Evolutionary conservation across 2,888 invertebrate genomes (phyloP), one percentile per base, ranked within the genome.

Genomic region (Deroplatys truncata): DNA sequence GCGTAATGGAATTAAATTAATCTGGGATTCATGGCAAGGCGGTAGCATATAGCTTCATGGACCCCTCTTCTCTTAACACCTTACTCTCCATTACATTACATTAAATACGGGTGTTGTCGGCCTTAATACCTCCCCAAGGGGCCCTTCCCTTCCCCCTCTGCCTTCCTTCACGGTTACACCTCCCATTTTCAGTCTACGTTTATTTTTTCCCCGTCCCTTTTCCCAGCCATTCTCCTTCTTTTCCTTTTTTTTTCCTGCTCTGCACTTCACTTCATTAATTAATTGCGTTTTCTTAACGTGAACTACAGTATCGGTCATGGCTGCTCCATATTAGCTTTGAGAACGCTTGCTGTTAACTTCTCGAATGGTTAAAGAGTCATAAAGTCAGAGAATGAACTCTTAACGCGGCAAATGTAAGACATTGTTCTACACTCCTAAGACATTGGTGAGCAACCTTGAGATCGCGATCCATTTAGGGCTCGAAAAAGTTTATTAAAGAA

Each of bases 1-100:
- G 93, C 92, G 93, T 94, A 94, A 94, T 94, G 94, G 94, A 94
- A 94, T 94, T 94, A 94, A 94, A 94, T 94, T 94, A 94, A 94
- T 94, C 93, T 93, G 92, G 89, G 91, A 90, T 90, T 90, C 90
- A 91, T 88, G 88, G 89, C 89, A 49, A 49, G 82, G 43, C 82
- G 31, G 56, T 28, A 35, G 82, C n/a, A 82, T 85, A 82, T 28
- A n/a, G 88, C 88, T 86, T 35, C 84, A 35, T 82, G 82, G 35
- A 29, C 20, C 89, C 87, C 28, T 84, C 83, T 87, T 84, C 85
- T 35, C 82, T 25, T 29, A 29, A 35, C 84, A 72, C 86, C 88
- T 85, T 85, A 88, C 43, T 84, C 85, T 90, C 91, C 90, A 90
- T 90, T 91, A 90, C 91, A 91, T 91, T 90, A 91, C 90, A 89